Percentiles rank a stretch among this genome's conserved stretches.
Evolutionary conservation across 1,140 invertebrate genomes (phyloP).

Genomic region (Aphaenogaster ashmeadi): DNA sequence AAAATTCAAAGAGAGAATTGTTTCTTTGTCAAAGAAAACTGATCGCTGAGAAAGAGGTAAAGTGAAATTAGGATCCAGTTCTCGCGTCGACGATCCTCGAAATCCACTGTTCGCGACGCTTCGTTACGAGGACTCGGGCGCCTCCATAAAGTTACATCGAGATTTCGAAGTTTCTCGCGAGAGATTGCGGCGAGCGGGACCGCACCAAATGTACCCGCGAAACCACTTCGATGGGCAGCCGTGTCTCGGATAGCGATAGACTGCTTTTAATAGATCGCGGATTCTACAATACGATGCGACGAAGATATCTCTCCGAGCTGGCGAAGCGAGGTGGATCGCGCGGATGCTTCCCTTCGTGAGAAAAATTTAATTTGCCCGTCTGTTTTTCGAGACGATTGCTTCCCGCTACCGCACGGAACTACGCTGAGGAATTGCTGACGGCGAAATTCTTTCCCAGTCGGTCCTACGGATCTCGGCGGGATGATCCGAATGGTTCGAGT

Average conservation of each 20-base stretch:
- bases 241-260: conserved; percentile 1
- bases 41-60: conserved; percentile 10
- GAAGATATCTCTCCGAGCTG: not conserved
- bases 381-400: conserved; percentile 62
- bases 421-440: conserved; percentile 49
- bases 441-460: conserved; percentile 38
- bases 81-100: conserved; percentile 26
- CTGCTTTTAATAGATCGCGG: conserved; percentile 41
- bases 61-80: conserved; percentile 52
- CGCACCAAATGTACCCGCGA: conserved; percentile 10
- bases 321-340: conserved; percentile 16
- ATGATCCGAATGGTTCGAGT: conserved; percentile 43
- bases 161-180: conserved; percentile 47
- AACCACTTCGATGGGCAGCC: conserved; percentile 20
- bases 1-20: not conserved
- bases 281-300: not conserved
- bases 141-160: conserved; percentile 52
- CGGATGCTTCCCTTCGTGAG: conserved; percentile 19
- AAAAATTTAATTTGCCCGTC: conserved; percentile 61
- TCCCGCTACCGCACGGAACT: conserved; percentile 30
- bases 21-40: conserved; percentile 31
- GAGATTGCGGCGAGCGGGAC: not conserved
- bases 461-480: conserved; percentile 11
- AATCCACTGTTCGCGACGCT: conserved; percentile 9
- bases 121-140: not conserved